Base-by-base conservation (phyloP, 2,113 vertebrate genomes). In the Corydoras sp. region DNA sequence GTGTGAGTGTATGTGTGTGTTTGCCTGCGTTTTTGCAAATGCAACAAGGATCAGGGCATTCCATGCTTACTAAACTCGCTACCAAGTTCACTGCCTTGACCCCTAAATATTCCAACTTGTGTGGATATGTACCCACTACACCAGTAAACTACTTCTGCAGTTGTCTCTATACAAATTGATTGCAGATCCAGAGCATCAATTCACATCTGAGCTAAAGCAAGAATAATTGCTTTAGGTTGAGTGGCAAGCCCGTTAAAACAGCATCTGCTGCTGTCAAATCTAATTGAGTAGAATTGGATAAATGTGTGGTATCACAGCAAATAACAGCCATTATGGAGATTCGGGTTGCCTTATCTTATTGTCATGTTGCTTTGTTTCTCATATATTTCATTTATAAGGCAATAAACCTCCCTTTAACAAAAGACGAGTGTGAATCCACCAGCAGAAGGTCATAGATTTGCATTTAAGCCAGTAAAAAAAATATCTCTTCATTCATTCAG, bases 371-470 rank as follows among this genome's bases (percentile, higher is more conserved):
- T 63, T 58, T 71, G 61, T 72, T 76, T 73, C 56, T 48, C 32
- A 15, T 35, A 55, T 68, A 67, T 32, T 18, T 64, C 58, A 11
- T 62, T 15, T 48, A 53, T 51, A 60, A 56, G 53, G 71, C 35
- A 72, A 76, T 78, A 74, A 74, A 64, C 35, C 43, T 67, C 13
- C 68, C 62, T 58, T 77, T 63, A 80, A 64, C 30, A 31, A 51
- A 65, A 60, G 65, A 71, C 51, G 62, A 54, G 75, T 74, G 55
- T 65, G 69, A 70, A 81, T 78, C 59, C 68, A 51, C 56, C 8
- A 62, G 69, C 77, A 78, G 69, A 79, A 83, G 76, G 75, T 80
- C 73, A 71, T 32, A 61, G 66, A 75, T 81, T 79, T 80, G 76
- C 74, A 79, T 74, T 80, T 62, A 9, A 53, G 73, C 62, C 67